Percentiles rank a stretch among this genome's conserved stretches.
Conservation (phyloP, 2,113 vertebrate species). For the Ammodytes dubius region DNA sequence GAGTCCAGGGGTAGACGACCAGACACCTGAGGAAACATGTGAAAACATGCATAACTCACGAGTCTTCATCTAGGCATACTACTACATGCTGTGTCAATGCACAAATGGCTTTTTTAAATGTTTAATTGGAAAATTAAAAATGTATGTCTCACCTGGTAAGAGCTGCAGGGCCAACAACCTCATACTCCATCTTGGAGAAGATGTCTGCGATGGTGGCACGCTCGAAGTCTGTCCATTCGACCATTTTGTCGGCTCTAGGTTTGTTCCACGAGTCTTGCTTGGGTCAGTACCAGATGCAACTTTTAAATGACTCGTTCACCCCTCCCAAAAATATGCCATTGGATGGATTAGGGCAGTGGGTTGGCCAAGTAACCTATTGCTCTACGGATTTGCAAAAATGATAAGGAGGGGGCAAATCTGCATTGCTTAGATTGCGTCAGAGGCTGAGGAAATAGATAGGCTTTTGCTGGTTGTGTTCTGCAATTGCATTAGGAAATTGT, state of each 20-base stretch:
- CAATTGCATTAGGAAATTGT: neutral
- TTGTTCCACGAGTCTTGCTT: neutral
- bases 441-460: neutral
- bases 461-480: neutral
- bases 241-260: slow-evolving; percentile 65
- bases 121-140: neutral
- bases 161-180: slow-evolving; percentile 54
- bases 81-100: neutral
- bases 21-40: slow-evolving; percentile 64
- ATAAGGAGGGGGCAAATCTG: slow-evolving; percentile 12
- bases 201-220: slow-evolving; percentile 63
- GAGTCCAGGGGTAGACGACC: slow-evolving; percentile 89
- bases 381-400: neutral
- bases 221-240: slow-evolving; percentile 79
- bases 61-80: neutral
- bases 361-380: neutral
- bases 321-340: slow-evolving; percentile 12
- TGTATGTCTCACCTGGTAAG: slow-evolving; percentile 36
- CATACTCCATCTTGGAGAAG: slow-evolving; percentile 65
- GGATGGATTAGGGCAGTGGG: neutral
- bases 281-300: neutral
- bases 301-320: slow-evolving; percentile 24
- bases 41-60: neutral
- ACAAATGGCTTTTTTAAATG: neutral
- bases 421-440: neutral